Base-by-base conservation (phyloP, 2,797 vertebrate genomes). In the Sebastes taczanowskii region DNA sequence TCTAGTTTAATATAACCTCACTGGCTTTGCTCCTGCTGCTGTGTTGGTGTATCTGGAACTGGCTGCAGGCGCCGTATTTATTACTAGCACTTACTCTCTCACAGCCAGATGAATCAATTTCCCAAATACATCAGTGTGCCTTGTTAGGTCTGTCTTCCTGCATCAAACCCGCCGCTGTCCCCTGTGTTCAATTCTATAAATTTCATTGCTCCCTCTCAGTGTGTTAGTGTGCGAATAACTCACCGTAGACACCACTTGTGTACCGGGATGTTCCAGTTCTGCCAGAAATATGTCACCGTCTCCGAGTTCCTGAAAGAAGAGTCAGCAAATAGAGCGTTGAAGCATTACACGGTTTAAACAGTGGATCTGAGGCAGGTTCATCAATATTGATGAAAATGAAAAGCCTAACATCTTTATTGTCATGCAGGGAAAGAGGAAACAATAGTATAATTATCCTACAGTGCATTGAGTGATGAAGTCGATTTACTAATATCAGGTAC, bases 241-340 rank as follows among this genome's bases (percentile, higher is more conserved):
- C 91, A 97, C 98, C 98, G 96, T 77, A 96, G 84, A 88, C 97
- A 99, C 98, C 98, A 99, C 88, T 97, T 99, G 95, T 99, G 97
- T 34, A 98, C 97, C 0, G 98, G 98, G 90, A 99, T 97, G 91
- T 99, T 99, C 98, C 98, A 99, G 90, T 99, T 99, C 94, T 98
- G 97, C 98, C 98, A 99, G 90, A 99, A 99, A 94, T 98, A 97
- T 49, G 95, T 97, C 87, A 99, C 95, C 0, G 96, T 95, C 92
- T 99, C 97, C 0, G 98, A 95, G 89, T 99, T 99, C 98, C 98
- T 99, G 88, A 62, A 84, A 70, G 78, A 81, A 38, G 63, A 81
- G 73, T 78, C 73, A 81, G 80, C 73, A 84, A 76, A 84, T 10
- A 71, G 10, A 25, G 42, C 8, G 58, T 2, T 81, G 32, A 74